Percentiles rank a stretch among this genome's conserved stretches.
phyloP scores from a whole-genome alignment of 2,888 invertebrate species.

The Operophtera brumata region DNA sequence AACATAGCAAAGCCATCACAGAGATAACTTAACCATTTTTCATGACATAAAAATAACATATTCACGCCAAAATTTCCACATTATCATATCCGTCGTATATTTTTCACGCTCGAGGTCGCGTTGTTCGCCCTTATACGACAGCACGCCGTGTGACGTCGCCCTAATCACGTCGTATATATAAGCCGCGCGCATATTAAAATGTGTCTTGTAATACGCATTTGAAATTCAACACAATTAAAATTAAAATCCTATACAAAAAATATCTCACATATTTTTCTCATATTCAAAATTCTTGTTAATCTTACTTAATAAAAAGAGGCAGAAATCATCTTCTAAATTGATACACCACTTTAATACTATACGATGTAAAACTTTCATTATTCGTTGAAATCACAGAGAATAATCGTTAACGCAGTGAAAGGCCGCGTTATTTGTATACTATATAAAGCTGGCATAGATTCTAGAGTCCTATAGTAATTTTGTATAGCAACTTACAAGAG shows the following conservation, averaged over 20 bases:
- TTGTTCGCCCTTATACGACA: background rate
- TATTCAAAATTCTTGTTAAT: too few species aligned
- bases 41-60: constrained; percentile 5
- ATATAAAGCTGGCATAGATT: too few species aligned
- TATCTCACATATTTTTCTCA: too few species aligned
- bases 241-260: too few species aligned
- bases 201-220: constrained; percentile 20
- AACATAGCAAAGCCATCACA: background rate
- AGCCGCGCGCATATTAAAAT: constrained; percentile 36
- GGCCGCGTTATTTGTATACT: background rate
- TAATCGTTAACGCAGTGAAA: background rate
- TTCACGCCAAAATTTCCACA: constrained; percentile 12
- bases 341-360: too few species aligned
- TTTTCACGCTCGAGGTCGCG: constrained; percentile 15
- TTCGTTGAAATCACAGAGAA: too few species aligned
- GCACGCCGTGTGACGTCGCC: constrained; percentile 12
- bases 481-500: too few species aligned
- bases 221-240: background rate
- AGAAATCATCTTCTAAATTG: too few species aligned
- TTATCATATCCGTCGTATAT: constrained; percentile 14
- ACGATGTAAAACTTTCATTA: too few species aligned
- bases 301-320: too few species aligned
- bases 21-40: background rate
- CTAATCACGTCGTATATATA: constrained; percentile 48
- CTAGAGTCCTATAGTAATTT: background rate